Percentiles rank a stretch among this genome's conserved stretches.
These are phyloP conservation scores for Danaus plexippus DNA, from an alignment of 1,140 invertebrate genomes.

Conservation along the genomic window DNA sequence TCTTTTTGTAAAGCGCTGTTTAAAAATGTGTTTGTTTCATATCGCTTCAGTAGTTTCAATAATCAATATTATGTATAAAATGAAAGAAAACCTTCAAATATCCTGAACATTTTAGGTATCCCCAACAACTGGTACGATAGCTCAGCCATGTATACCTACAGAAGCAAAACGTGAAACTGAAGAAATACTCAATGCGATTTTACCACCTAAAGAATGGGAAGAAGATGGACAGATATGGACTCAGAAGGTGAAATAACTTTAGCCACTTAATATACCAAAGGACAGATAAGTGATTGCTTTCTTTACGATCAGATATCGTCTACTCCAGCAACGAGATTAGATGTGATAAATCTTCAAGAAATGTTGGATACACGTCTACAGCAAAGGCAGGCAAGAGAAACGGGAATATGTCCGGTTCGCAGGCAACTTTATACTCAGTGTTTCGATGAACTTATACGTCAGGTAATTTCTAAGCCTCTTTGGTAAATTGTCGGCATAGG, in stretches of 20 bases:
- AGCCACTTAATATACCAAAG: too few species aligned
- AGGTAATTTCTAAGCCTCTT: conserved; percentile 28
- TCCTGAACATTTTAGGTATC: conserved; percentile 26
- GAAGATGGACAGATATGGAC: conserved; percentile 90
- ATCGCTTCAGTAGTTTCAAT: not conserved
- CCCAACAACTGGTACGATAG: conserved; percentile 36
- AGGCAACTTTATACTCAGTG: conserved; percentile 96
- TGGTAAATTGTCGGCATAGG: too few species aligned
- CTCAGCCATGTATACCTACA: conserved; percentile 60
- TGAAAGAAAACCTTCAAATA: not conserved
- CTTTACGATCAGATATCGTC: conserved; percentile 82
- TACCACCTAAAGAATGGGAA: conserved; percentile 96
- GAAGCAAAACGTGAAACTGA: conserved; percentile 84
- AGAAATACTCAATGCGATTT: conserved; percentile 95
- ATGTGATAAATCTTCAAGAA: conserved; percentile 96
- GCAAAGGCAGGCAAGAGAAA: conserved; percentile 93
- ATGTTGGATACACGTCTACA: conserved; percentile 93
- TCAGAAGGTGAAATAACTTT: conserved; percentile 76
- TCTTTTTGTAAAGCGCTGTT: too few species aligned
- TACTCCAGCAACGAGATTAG: conserved; percentile 93
- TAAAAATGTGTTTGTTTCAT: too few species aligned
- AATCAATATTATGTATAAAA: not conserved
- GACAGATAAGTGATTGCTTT: too few species aligned
- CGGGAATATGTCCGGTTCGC: conserved; percentile 96
- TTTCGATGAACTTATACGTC: conserved; percentile 83